phyloP scores from a whole-genome alignment of 2,113 vertebrate genomes.

The Gallinago undulata region DNA sequence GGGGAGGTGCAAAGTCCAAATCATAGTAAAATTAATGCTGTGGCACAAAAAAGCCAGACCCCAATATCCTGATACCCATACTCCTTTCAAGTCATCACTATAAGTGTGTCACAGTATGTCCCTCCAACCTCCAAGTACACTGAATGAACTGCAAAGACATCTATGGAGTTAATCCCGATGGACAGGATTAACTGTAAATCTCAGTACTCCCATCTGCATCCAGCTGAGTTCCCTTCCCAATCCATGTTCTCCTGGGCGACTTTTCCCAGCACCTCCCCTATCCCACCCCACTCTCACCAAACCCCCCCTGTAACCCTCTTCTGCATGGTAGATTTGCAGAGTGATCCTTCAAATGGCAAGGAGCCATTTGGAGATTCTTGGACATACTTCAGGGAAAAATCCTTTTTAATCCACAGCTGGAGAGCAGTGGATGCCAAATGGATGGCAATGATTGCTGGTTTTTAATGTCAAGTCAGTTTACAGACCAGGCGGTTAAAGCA shows the following conservation, averaged over 20 bases:
- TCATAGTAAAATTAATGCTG: background rate
- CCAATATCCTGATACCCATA: background rate
- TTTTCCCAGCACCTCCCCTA: background rate
- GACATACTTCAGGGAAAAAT: background rate
- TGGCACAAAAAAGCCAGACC: background rate
- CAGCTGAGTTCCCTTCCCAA: background rate
- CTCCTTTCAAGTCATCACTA: background rate
- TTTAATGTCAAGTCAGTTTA: background rate
- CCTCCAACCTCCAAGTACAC: background rate
- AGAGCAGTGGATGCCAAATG: background rate
- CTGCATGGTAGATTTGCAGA: fast-evolving
- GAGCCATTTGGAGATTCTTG: background rate
- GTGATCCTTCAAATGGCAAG: too few relatives aligned
- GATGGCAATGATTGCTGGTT: background rate
- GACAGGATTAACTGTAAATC: background rate
- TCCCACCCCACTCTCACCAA: background rate
- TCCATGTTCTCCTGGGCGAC: background rate
- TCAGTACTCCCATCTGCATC: background rate
- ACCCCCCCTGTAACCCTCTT: fast-evolving
- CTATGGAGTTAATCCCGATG: background rate
- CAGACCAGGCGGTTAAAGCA: background rate
- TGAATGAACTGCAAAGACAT: background rate
- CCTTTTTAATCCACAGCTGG: background rate
- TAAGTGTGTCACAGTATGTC: background rate
- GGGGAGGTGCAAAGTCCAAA: background rate